phyloP scores from a whole-genome alignment of 2,888 invertebrate species.

The Xestia ashworthii region DNA sequence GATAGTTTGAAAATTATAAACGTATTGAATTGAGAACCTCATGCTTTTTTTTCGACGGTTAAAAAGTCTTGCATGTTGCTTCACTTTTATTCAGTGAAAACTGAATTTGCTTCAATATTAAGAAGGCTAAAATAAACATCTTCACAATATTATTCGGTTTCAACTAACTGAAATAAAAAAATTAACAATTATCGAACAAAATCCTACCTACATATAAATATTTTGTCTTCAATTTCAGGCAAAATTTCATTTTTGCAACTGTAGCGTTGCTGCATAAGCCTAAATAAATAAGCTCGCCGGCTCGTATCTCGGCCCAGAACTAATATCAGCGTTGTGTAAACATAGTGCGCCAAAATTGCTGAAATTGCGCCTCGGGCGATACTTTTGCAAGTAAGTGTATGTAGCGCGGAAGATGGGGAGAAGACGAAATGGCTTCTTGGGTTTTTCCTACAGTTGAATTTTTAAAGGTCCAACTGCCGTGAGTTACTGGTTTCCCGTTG shows the following conservation, averaged over 20 bases:
- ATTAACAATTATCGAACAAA: conserved; percentile 12
- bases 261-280: conserved; percentile 65
- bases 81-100: too few relatives aligned
- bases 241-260: conserved; percentile 68
- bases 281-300: conserved; percentile 74
- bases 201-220: conserved; percentile 51
- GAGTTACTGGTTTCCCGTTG: conserved; percentile 50
- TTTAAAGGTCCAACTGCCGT: conserved; percentile 62
- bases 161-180: conserved; percentile 11
- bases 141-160: not conserved
- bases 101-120: not conserved
- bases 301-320: conserved; percentile 73
- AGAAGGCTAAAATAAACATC: not conserved
- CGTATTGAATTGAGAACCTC: too few relatives aligned
- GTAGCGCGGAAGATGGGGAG: conserved; percentile 43
- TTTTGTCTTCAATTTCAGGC: conserved; percentile 49
- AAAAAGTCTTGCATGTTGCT: too few relatives aligned
- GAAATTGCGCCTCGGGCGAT: conserved; percentile 71
- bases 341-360: conserved; percentile 75
- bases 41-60: too few relatives aligned
- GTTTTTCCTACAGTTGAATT: conserved; percentile 70
- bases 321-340: conserved; percentile 79
- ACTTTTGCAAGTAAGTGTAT: conserved; percentile 72
- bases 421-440: conserved; percentile 63
- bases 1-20: too few relatives aligned